Percentiles rank a stretch among this genome's conserved stretches.
Evolutionary conservation across 1,140 invertebrate genomes (phyloP).

Genomic region (Calliphora vicina): DNA sequence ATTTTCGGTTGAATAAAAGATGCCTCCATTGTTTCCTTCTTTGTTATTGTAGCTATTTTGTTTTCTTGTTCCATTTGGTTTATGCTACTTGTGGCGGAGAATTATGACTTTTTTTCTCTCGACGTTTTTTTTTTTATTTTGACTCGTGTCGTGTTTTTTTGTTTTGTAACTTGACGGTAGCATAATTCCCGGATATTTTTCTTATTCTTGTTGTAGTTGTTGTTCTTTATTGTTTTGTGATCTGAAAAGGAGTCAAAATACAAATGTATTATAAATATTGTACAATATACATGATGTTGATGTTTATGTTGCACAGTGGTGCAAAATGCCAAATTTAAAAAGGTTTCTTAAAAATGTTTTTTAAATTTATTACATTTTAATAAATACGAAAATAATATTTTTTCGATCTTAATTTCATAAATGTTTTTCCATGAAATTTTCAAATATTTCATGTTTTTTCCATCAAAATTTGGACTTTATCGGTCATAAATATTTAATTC

Average conservation of each 20-base stretch:
- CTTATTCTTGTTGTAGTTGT: background rate
- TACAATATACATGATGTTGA: background rate
- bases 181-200: background rate
- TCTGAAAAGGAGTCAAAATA: constrained; percentile 10
- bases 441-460: too few species aligned
- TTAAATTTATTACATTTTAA: too few species aligned
- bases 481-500: too few species aligned
- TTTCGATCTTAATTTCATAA: too few species aligned
- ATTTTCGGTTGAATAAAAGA: background rate
- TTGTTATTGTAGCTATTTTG: background rate
- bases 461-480: too few species aligned
- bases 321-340: too few species aligned
- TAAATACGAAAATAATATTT: too few species aligned
- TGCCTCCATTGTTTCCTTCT: background rate
- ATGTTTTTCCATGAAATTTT: too few species aligned
- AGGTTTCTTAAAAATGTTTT: too few species aligned
- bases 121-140: background rate
- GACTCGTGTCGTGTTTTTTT: background rate
- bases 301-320: background rate
- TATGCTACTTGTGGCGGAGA: background rate
- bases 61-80: too few species aligned
- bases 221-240: background rate
- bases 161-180: background rate
- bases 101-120: background rate
- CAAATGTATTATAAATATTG: background rate